These are phyloP conservation scores for Apantesis nais DNA, from an alignment of 2,888 invertebrate species.

Conservation along the genomic window DNA sequence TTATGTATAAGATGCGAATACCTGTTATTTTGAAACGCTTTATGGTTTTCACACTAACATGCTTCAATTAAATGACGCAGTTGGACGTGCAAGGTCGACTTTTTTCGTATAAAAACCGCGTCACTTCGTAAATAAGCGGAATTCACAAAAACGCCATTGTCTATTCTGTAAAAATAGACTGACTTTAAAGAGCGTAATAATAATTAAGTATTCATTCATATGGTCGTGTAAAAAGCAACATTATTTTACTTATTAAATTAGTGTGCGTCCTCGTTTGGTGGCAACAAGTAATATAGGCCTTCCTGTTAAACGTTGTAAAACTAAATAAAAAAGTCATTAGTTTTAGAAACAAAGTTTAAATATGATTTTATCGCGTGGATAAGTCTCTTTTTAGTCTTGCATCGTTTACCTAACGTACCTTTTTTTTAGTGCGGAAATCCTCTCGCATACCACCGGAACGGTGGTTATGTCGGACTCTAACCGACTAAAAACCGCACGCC, in stretches of 20 bases:
- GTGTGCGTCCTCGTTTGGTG: constrained; percentile 26
- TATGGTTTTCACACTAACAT: not conserved
- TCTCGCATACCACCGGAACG: too few relatives aligned
- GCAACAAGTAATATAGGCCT: constrained; percentile 33
- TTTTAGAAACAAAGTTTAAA: constrained; percentile 1
- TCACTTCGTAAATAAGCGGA: constrained; percentile 2
- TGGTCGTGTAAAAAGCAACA: constrained; percentile 30
- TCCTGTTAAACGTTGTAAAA: not conserved
- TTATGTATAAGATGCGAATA: not conserved
- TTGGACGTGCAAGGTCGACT: not conserved
- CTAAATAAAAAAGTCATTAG: constrained; percentile 3
- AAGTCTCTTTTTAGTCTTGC: too few relatives aligned
- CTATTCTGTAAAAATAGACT: constrained; percentile 18
- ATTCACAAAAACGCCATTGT: constrained; percentile 16
- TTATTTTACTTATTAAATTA: constrained; percentile 36
- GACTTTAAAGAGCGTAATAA: constrained; percentile 19
- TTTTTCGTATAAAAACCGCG: not conserved
- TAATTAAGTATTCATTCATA: constrained; percentile 35
- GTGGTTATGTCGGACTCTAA: too few relatives aligned
- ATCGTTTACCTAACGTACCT: too few relatives aligned
- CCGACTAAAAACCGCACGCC: too few relatives aligned
- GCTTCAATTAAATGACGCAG: not conserved
- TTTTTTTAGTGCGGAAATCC: too few relatives aligned
- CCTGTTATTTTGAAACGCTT: not conserved
- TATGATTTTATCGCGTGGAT: too few relatives aligned